Evolutionary conservation across 2,797 vertebrate genomes (phyloP), one percentile per base, ranked within the genome.

Genomic region (Mus minutoides): DNA sequence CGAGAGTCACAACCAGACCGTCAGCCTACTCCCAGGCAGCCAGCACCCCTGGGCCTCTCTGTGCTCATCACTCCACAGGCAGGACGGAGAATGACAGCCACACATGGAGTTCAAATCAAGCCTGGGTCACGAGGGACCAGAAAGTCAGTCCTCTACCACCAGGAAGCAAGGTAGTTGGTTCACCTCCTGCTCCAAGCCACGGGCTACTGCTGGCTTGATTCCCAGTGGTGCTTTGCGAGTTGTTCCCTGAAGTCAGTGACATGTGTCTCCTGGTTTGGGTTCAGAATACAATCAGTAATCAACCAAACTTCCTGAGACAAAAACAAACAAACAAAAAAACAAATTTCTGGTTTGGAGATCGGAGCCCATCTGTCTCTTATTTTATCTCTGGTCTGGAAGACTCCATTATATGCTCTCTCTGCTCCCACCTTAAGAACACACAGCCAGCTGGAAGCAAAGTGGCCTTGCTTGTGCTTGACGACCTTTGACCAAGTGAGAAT

Each of bases 361-460:
- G 0, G 86, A 97, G 89, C 92, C 97, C 98, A 97, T 98, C 98
- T 98, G 98, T 92, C 98, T 96, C 97, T 97, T 97, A 56, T 98
- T 97, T 93, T 92, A 83, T 43, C 93, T 62, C 92, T 8, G 83
- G 82, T 90, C 4, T 97, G 73, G 29, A 91, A 82, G 58, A 16
- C 83, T 43, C 83, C 43, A 76, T 94, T 93, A 40, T 77, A 79
- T 29, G 26, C 29, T 46, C 24, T 24, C 17, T 3, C 34, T 0
- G 16, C 31, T 86, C 56, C 85, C 26, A 49, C 31, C 19, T 37
- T 92, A 24, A 87, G 56, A 92, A 67, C 87, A 52, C 49, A 52
- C 26, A 71, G 95, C 69, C 85, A 86, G 80, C 75, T 78, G 93
- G 85, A 94, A 82, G 78, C 76, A 26, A 22, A 77, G 83, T 2